Base-by-base conservation (phyloP, 2,888 invertebrate species). In the Peribatodes rhomboidaria region DNA sequence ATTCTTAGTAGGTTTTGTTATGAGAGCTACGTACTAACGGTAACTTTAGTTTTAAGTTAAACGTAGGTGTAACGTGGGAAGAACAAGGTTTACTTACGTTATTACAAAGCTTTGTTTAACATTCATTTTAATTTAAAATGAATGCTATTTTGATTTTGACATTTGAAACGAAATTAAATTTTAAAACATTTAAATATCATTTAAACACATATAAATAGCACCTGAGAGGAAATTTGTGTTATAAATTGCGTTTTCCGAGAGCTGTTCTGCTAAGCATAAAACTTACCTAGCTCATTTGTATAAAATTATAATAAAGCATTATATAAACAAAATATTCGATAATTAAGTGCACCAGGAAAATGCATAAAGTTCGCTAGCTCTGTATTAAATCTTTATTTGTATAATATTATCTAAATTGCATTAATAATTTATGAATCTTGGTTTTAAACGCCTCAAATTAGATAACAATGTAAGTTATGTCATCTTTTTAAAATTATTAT, bases 11-110 rank as follows among this genome's bases (percentile, higher is more conserved):
- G n/a, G n/a, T 22, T n/a, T 4, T 16, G 2, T 13, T 9, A 27
- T 47, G 8, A 22, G 6, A 22, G 13, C 20, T 18, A 18, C 22
- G 11, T 14, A 10, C 14, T 47, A 62, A 55, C 56, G 42, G 52
- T 52, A 41, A 27, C 6, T 57, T 57, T 56, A 50, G 57, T 41
- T 18, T 2, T 11, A 42, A 14, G 27, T 2, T 11, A 42, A 14
- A n/a, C n/a, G 64, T 64, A 22, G 64, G 58, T 18, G 58, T 46
- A 13, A 10, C 27, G 63, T 63, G 58, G 63, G 63, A 10, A 20
- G 53, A 47, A 11, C 56, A 50, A 41, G 46, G 13, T 42, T 47
- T 22, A 20, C 13, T 1, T 50, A 35, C 4, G 27, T 49, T 47
- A 14, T 47, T 27, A 47, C 18, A 3, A 20, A 44, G 4, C 6